A percentile compares a stretch with the other conserved stretches of the same genome.
phyloP scores from a whole-genome alignment of 2,888 invertebrate genomes.

The Epicampocera succincta region DNA sequence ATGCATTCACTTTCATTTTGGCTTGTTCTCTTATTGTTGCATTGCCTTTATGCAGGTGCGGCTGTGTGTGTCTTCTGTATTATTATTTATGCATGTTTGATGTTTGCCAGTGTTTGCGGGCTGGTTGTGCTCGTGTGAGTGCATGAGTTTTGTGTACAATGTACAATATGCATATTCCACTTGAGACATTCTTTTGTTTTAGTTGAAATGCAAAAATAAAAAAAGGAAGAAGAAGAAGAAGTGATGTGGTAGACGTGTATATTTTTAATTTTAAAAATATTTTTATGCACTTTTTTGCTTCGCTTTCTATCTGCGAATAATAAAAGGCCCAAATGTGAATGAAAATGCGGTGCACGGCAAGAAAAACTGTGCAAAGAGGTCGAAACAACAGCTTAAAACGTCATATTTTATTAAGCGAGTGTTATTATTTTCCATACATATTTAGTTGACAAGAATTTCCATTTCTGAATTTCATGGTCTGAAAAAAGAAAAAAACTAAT shows the following conservation, averaged over 20 bases:
- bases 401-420: too few species aligned
- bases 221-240: too few species aligned
- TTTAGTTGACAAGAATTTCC: too few species aligned
- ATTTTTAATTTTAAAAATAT: constrained; percentile 66
- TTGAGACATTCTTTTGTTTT: constrained; percentile 77
- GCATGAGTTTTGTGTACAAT: constrained; percentile 44
- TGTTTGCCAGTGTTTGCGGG: constrained; percentile 57
- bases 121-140: not conserved
- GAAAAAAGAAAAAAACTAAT: too few species aligned
- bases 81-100: constrained; percentile 58
- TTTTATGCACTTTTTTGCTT: constrained; percentile 55
- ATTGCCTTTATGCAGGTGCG: constrained; percentile 2
- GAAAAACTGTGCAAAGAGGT: not conserved
- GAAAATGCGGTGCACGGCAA: constrained; percentile 25
- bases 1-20: constrained; percentile 82
- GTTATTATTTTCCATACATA: too few species aligned
- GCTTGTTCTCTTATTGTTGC: constrained; percentile 23
- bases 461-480: too few species aligned
- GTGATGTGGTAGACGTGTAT: constrained; percentile 65
- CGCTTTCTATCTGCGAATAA: constrained; percentile 19
- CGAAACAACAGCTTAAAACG: too few species aligned
- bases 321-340: constrained; percentile 33
- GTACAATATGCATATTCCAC: constrained; percentile 74
- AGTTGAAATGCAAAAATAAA: constrained; percentile 38
- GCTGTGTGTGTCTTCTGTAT: constrained; percentile 34